phyloP scores from a whole-genome alignment of 2,888 invertebrate genomes.

The Caradrina kadenii region DNA sequence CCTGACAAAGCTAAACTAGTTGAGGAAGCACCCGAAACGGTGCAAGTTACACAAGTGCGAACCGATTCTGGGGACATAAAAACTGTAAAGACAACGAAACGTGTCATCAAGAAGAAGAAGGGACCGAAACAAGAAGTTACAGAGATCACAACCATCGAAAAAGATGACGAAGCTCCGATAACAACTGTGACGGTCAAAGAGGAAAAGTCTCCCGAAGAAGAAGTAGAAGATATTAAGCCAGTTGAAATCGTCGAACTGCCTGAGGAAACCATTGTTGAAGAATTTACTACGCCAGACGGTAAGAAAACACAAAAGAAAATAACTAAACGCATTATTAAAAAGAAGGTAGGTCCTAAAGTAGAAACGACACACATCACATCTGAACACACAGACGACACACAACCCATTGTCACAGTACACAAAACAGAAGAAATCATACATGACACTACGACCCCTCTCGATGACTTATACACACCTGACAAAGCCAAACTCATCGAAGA shows the following conservation, averaged over 20 bases:
- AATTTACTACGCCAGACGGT: conserved; percentile 64
- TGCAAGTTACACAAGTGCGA: conserved; percentile 65
- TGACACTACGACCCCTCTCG: conserved; percentile 67
- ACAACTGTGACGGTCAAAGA: conserved; percentile 67
- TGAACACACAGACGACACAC: conserved; percentile 78
- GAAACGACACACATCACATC: conserved; percentile 62
- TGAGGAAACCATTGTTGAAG: conserved; percentile 36
- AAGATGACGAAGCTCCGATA: conserved; percentile 77
- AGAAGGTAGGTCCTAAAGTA: conserved; percentile 74
- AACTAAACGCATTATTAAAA: conserved; percentile 79
- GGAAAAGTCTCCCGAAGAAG: conserved; percentile 58
- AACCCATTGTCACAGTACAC: conserved; percentile 53
- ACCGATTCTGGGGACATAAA: background rate
- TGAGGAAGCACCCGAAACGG: conserved; percentile 49
- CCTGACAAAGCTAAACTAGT: background rate
- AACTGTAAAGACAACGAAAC: conserved; percentile 1
- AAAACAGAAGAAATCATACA: conserved; percentile 47
- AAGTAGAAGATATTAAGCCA: conserved; percentile 65
- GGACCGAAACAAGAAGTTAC: conserved; percentile 30
- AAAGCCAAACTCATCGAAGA: conserved; percentile 13
- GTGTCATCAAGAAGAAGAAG: conserved; percentile 20
- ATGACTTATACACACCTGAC: conserved; percentile 38
- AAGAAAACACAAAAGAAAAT: conserved; percentile 70
- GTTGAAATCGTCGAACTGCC: conserved; percentile 32
- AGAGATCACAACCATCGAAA: conserved; percentile 61